Percentiles rank a stretch among this genome's conserved stretches.
Conservation (phyloP, 37 sponge, comb jelly and placozoan species). For the Geodia barretti region DNA sequence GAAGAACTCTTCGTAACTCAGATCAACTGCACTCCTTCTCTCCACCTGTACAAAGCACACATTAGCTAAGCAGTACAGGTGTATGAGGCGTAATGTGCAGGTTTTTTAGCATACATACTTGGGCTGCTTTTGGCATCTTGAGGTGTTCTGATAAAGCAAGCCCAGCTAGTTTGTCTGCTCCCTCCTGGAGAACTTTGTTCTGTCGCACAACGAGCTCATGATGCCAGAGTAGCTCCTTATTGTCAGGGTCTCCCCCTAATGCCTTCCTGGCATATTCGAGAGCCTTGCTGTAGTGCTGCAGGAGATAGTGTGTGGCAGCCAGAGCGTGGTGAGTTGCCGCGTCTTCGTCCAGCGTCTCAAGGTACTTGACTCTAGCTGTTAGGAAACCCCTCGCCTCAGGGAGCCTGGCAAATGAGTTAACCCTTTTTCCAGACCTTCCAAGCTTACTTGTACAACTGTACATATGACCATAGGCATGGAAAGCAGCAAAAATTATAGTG, state of each 20-base stretch:
- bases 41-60: constrained; percentile 47
- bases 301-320: background rate
- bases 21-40: constrained; percentile 29
- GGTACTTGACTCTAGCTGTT: background rate
- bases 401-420: background rate
- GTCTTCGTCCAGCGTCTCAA: background rate
- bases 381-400: constrained; percentile 5
- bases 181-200: constrained; percentile 1
- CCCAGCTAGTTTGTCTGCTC: background rate
- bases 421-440: background rate
- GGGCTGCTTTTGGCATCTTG: background rate
- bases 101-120: constrained; percentile 14
- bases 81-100: no score
- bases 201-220: constrained; percentile 22
- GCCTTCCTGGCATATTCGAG: constrained; percentile 13
- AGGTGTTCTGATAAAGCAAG: background rate
- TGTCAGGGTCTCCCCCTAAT: background rate
- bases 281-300: background rate
- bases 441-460: no score
- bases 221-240: constrained; percentile 13
- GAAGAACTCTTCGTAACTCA: constrained; percentile 50
- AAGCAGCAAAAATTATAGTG: no score
- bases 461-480: no score
- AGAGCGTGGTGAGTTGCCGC: background rate
- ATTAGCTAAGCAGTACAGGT: no score